Evolutionary conservation across 2,113 vertebrate species (phyloP).

Genomic region (Thomomys bottae): DNA sequence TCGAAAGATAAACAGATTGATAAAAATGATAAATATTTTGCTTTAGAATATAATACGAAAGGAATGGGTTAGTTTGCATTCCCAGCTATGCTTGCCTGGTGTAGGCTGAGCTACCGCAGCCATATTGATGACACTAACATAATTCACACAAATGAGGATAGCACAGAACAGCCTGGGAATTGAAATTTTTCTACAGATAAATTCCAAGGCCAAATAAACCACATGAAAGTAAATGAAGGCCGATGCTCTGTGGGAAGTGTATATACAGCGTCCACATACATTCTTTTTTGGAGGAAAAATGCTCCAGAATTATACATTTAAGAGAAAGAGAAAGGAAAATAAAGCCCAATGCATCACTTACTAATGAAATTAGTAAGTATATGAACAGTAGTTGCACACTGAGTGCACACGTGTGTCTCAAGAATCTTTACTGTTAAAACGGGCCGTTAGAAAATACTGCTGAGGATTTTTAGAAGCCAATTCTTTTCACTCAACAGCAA

Average conservation of each 20-base stretch:
- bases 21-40: conserved; percentile 34
- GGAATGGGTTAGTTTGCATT: conserved; percentile 1
- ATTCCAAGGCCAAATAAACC: conserved; percentile 63
- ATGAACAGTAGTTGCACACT: not conserved
- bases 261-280: conserved; percentile 44
- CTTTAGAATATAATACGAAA: conserved; percentile 13
- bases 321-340: not conserved
- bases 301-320: not conserved
- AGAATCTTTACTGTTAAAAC: not conserved
- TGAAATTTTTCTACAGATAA: conserved; percentile 69
- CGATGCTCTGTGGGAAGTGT: not conserved
- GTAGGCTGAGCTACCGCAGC: not conserved
- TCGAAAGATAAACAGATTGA: conserved; percentile 41
- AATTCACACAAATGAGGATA: conserved; percentile 69
- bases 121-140: conserved; percentile 38
- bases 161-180: conserved; percentile 50
- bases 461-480: conserved; percentile 11
- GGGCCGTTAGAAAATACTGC: conserved; percentile 1
- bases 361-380: not conserved
- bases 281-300: conserved; percentile 8
- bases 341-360: not conserved
- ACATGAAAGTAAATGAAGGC: conserved; percentile 57
- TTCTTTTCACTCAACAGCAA: conserved; percentile 5
- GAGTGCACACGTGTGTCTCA: not conserved
- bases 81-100: not conserved